Evolutionary conservation across 2,888 invertebrate genomes (phyloP).

Genomic region (Pristionchus maxplancki): DNA sequence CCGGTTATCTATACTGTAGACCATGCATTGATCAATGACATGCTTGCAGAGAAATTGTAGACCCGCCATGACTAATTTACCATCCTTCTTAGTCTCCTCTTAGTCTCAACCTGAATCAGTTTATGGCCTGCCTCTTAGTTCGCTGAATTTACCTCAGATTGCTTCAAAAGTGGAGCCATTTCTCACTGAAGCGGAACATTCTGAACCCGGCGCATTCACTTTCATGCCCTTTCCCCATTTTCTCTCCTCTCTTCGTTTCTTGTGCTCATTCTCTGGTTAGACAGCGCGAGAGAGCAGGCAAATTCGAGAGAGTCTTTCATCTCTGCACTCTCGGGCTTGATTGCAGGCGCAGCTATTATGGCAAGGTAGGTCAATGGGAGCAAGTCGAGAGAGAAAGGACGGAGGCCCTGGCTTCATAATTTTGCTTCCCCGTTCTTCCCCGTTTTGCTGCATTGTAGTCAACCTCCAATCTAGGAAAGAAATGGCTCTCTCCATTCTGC

Average conservation of each 20-base stretch:
- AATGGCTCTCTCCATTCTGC: background rate
- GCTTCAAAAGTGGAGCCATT: background rate
- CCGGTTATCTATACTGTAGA: no score
- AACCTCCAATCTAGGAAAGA: background rate
- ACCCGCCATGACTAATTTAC: background rate
- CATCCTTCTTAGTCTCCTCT: background rate
- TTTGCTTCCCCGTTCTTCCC: no score
- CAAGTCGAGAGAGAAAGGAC: background rate
- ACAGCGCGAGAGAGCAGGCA: background rate
- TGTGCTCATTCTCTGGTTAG: background rate
- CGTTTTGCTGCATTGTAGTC: no score
- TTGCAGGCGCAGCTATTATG: background rate
- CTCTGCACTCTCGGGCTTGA: background rate
- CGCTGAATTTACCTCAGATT: background rate
- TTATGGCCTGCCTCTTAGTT: background rate
- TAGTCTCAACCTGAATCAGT: background rate
- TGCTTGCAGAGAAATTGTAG: no score
- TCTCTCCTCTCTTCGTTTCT: background rate
- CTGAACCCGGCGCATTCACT: background rate
- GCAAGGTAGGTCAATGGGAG: background rate
- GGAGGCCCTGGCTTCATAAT: no score
- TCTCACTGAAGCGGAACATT: constrained; percentile 4
- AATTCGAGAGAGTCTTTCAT: background rate
- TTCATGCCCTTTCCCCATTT: background rate
- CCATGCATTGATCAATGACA: no score